Evolutionary conservation across 2,797 vertebrate genomes (phyloP), one percentile per base, ranked within the genome.

Genomic region (Scomberomorus guttatus): DNA sequence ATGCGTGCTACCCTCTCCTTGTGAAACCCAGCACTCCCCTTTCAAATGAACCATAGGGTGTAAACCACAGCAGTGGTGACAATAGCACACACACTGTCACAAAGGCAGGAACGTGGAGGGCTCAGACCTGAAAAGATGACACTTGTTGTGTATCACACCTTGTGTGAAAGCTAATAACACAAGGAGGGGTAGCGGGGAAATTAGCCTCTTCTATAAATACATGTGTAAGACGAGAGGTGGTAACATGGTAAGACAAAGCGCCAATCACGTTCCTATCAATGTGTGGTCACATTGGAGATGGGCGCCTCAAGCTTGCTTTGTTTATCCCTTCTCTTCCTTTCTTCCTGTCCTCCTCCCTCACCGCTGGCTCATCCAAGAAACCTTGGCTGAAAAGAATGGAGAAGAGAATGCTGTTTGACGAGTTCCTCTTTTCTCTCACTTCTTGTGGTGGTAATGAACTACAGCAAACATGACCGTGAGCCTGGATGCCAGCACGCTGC

Each of bases 181-280:
- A 66, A 69, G 56, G 64, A 80, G 25, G 9, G 24, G 48, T 61
- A 63, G 61, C 72, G 44, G 48, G 37, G 29, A 79, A 86, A 90
- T 90, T 52, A 89, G 75, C 82, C 46, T 54, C 32, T 24, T 87
- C 80, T 86, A 92, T 85, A 85, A 88, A 90, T 84, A 88, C 46
- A 58, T 24, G 56, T 59, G 79, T 60, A 29, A 74, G 34, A 20
- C 2, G 13, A 70, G 46, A 83, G 72, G 77, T 72, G 50, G 67
- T 77, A 82, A 87, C 77, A 74, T 46, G 77, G 63, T 44, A 74
- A 67, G 60, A 80, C 54, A 62, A 72, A 86, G 62, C 56, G 17
- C 32, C 72, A 72, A 58, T 84, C 75, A 68, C 55, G 27, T 72
- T 79, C 72, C 72, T 54, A 55, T 84, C 62, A 73, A 67, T 39